Evolutionary conservation across 2,113 vertebrate genomes (phyloP).

Genomic region (Aldabrachelys gigantea): DNA sequence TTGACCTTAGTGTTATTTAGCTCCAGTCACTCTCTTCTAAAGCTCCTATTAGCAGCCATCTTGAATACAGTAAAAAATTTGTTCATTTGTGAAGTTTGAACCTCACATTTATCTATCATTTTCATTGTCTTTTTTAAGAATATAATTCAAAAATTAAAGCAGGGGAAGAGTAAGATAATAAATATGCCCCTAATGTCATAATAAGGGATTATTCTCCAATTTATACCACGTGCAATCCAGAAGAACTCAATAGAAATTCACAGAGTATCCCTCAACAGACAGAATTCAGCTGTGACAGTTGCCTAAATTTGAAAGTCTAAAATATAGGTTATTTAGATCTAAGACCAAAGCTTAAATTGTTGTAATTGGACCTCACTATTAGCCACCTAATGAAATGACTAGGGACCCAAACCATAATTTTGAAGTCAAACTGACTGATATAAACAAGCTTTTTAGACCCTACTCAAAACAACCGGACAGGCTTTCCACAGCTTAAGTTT

Average conservation of each 20-base stretch:
- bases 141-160: background rate
- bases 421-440: background rate
- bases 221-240: background rate
- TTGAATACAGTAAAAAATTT: background rate
- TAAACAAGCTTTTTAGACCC: background rate
- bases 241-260: background rate
- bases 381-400: background rate
- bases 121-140: background rate
- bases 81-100: background rate
- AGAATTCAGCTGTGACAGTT: background rate
- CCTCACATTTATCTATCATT: background rate
- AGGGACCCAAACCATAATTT: background rate
- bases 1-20: slow-evolving; percentile 7
- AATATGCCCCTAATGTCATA: background rate
- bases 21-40: background rate
- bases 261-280: background rate
- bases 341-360: background rate
- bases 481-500: background rate
- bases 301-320: background rate
- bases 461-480: background rate
- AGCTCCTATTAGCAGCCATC: background rate
- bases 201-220: background rate
- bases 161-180: background rate
- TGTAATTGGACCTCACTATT: background rate
- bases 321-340: background rate